phyloP scores from a whole-genome alignment of 2,113 vertebrate genomes.

The Girardinichthys multiradiatus region DNA sequence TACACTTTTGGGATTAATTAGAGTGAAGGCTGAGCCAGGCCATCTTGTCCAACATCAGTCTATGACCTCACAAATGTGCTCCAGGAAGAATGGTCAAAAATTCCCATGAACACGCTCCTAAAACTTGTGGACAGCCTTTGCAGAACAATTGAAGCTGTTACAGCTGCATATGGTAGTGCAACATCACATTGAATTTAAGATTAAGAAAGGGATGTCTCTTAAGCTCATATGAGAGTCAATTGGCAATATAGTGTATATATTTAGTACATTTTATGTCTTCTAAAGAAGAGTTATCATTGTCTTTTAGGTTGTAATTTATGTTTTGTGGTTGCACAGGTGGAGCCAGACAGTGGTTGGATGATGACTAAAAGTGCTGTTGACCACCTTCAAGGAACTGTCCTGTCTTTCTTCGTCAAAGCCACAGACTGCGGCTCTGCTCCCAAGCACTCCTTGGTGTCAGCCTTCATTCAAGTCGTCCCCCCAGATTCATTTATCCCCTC shows the following conservation, averaged over 20 bases:
- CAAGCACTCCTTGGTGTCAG: slow-evolving; percentile 93
- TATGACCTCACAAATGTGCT: too few relatives aligned
- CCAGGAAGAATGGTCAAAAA: too few relatives aligned
- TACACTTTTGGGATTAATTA: too few relatives aligned
- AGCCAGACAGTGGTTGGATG: slow-evolving; percentile 98
- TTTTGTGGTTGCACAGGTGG: slow-evolving; percentile 66
- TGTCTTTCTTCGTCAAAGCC: slow-evolving; percentile 97
- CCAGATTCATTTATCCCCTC: slow-evolving; percentile 87
- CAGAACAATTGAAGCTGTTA: too few relatives aligned
- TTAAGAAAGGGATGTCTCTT: too few relatives aligned
- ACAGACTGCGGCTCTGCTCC: slow-evolving; percentile 89
- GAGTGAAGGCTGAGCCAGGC: too few relatives aligned
- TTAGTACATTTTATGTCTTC: background rate
- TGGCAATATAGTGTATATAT: background rate
- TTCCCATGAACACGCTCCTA: too few relatives aligned
- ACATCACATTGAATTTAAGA: too few relatives aligned
- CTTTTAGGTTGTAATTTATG: background rate
- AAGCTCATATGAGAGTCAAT: too few relatives aligned
- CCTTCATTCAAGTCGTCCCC: slow-evolving; percentile 94
- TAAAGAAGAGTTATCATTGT: background rate
- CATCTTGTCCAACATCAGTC: too few relatives aligned
- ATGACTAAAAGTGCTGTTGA: slow-evolving; percentile 93
- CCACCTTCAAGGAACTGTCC: slow-evolving; percentile 89
- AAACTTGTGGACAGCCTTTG: too few relatives aligned
- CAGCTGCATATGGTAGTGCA: too few relatives aligned